A percentile compares a stretch with the other conserved stretches of the same genome.
Conservation (phyloP, 2,888 invertebrate species). For the Marronus borbonicus region DNA sequence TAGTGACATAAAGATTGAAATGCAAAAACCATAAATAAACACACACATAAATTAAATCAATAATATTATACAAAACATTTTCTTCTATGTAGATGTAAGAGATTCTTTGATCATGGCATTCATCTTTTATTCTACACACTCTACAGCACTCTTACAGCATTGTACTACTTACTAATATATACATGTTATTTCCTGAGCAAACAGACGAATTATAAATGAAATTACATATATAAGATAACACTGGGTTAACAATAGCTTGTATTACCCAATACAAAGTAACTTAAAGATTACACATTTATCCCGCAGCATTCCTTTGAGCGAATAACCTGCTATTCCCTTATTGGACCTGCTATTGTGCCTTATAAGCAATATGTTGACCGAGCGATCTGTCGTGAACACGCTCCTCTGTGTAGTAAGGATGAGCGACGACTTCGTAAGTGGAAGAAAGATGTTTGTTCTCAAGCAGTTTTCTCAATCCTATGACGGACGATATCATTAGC, state of each 20-base stretch:
- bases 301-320: background rate
- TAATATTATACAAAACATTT: too few relatives aligned
- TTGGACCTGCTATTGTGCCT: constrained; percentile 33
- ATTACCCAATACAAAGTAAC: background rate
- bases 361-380: constrained; percentile 80
- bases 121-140: too few relatives aligned
- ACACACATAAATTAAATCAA: too few relatives aligned
- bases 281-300: background rate
- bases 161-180: background rate
- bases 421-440: constrained; percentile 82
- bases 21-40: too few relatives aligned
- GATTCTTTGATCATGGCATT: too few relatives aligned
- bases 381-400: constrained; percentile 77
- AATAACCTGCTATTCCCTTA: too few relatives aligned
- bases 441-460: constrained; percentile 80
- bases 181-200: constrained; percentile 4
- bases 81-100: too few relatives aligned
- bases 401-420: constrained; percentile 72
- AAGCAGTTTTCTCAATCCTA: constrained; percentile 82
- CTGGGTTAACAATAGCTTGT: background rate
- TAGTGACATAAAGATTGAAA: too few relatives aligned
- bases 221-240: background rate
- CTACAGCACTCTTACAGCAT: too few relatives aligned
- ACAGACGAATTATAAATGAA: background rate
- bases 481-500: constrained; percentile 81